phyloP scores from a whole-genome alignment of 2,797 vertebrate species.

The Borostomias antarcticus region DNA sequence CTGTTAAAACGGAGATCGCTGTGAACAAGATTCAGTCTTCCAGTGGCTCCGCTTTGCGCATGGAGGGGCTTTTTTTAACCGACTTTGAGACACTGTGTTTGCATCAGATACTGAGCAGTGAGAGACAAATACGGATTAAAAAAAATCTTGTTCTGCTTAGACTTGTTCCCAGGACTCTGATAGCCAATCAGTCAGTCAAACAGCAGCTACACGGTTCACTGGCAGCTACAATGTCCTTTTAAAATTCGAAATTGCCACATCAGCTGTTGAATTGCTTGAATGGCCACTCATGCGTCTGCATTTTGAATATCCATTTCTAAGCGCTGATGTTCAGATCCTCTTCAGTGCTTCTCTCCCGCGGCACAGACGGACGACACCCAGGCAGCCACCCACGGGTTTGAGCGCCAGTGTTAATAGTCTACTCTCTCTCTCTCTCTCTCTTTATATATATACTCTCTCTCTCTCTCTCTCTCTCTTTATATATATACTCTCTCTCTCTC shows the following conservation, averaged over 20 bases:
- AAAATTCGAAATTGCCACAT: slow-evolving; percentile 21
- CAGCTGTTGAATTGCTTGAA: slow-evolving; percentile 49
- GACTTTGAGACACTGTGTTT: slow-evolving; percentile 50
- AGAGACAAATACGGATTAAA: slow-evolving; percentile 26
- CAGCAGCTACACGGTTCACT: slow-evolving; percentile 49
- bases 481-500: slow-evolving; percentile 9
- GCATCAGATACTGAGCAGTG: slow-evolving; percentile 57
- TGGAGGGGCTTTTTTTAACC: slow-evolving; percentile 30
- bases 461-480: too few relatives aligned
- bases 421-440: neutral
- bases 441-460: too few relatives aligned
- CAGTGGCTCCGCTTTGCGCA: slow-evolving; percentile 21
- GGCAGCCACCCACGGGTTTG: slow-evolving; percentile 71
- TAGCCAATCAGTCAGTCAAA: slow-evolving; percentile 5
- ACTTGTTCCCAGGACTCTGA: slow-evolving; percentile 58
- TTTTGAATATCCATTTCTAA: slow-evolving; percentile 54
- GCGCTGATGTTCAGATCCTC: slow-evolving; percentile 29
- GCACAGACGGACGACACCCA: slow-evolving; percentile 61
- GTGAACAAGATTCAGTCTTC: slow-evolving; percentile 44
- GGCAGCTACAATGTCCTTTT: slow-evolving; percentile 49
- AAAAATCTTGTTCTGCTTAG: slow-evolving; percentile 21
- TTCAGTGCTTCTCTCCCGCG: slow-evolving; percentile 38
- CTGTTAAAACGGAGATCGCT: slow-evolving; percentile 41
- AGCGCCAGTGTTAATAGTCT: slow-evolving; percentile 28
- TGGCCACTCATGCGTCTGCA: slow-evolving; percentile 48